Evolutionary conservation across 53 echinoderm and acorn worm genomes (phyloP).

Genomic region (Hippasteria phrygiana): DNA sequence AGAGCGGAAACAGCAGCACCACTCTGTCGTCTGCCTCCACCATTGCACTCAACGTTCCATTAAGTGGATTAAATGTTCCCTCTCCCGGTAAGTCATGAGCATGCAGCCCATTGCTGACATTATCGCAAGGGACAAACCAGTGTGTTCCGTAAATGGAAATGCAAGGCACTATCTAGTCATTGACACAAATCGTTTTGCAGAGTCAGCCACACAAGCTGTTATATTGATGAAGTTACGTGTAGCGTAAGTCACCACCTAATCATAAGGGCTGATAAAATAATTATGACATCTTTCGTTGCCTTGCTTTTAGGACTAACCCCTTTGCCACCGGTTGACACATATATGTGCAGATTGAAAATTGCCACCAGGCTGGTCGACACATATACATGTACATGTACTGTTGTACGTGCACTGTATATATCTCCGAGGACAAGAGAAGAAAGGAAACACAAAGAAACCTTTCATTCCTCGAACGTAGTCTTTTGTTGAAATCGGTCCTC

Average conservation of each 20-base stretch:
- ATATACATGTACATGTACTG: too few species aligned
- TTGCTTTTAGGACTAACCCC: too few species aligned
- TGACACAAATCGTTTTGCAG: neutral
- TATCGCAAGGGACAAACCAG: neutral
- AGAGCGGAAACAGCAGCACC: conserved; percentile 48
- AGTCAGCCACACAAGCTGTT: neutral
- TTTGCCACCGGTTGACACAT: too few species aligned
- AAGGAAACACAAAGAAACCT: too few species aligned
- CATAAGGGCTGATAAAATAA: neutral
- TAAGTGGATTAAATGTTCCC: conserved; percentile 50
- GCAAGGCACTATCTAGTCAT: neutral
- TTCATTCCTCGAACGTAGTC: too few species aligned
- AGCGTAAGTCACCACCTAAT: neutral
- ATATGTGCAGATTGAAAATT: too few species aligned
- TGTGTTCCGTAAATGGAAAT: neutral
- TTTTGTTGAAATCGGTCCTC: too few species aligned
- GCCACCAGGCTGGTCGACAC: too few species aligned
- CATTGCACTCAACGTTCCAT: conserved; percentile 40
- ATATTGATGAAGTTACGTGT: neutral
- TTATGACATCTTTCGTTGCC: conserved; percentile 15
- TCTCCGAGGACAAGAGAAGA: too few species aligned
- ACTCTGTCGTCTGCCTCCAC: conserved; percentile 61
- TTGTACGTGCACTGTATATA: too few species aligned
- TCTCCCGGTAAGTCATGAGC: conserved; percentile 35
- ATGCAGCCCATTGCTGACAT: neutral